Percentiles rank a stretch among this genome's conserved stretches.
phyloP scores from a whole-genome alignment of 1,140 invertebrate genomes.

The Lamellibrachia luymesi region DNA sequence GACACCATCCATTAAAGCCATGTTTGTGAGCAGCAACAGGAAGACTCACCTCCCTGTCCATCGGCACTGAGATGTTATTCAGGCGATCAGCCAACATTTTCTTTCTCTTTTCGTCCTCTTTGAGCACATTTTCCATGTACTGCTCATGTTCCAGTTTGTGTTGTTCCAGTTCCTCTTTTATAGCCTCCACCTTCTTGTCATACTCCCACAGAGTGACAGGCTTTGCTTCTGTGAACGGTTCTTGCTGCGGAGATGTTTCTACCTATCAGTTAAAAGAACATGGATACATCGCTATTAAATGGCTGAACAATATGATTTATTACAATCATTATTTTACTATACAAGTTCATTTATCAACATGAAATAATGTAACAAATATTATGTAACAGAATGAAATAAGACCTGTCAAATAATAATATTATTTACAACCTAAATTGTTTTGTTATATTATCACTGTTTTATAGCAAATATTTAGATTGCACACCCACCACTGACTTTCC shows the following conservation, averaged over 20 bases:
- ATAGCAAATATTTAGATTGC: too few relatives aligned
- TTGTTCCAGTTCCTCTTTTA: slow-evolving; percentile 30
- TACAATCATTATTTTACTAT: background rate
- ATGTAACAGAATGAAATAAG: too few relatives aligned
- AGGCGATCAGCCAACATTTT: background rate
- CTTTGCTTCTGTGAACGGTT: slow-evolving; percentile 35
- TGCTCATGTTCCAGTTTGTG: background rate
- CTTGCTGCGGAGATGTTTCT: slow-evolving; percentile 30
- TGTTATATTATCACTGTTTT: background rate
- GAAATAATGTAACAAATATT: too few relatives aligned
- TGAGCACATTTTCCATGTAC: background rate
- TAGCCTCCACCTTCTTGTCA: slow-evolving; percentile 32
- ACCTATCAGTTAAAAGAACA: slow-evolving; percentile 12
- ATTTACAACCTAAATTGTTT: background rate
- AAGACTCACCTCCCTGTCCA: background rate
- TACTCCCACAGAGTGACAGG: slow-evolving; percentile 40
- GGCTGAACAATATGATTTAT: background rate
- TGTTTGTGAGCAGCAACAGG: background rate
- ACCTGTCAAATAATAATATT: too few relatives aligned
- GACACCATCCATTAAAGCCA: background rate
- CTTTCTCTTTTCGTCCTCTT: background rate
- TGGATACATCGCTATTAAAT: background rate
- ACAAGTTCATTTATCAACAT: background rate
- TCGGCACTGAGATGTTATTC: background rate
- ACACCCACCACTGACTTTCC: background rate